Evolutionary conservation across 2,888 invertebrate genomes (phyloP).

Genomic region (Andrena haemorrhoa): DNA sequence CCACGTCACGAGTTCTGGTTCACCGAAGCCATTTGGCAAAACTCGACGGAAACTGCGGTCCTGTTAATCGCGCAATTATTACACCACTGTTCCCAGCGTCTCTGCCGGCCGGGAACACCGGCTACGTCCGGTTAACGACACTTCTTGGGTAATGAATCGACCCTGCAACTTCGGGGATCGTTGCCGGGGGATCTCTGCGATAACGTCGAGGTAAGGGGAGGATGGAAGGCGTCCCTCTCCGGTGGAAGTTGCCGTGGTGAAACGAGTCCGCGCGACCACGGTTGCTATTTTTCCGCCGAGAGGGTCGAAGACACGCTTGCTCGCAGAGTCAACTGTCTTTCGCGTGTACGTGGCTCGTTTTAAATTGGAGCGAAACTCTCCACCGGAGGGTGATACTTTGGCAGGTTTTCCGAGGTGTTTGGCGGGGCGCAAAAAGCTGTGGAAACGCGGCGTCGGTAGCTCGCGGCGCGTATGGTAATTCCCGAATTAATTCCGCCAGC

Average conservation of each 20-base stretch:
- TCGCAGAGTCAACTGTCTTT: no score
- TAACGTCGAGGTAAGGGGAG: background rate
- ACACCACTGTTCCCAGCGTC: slow-evolving; percentile 9
- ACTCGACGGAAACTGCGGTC: slow-evolving; percentile 42
- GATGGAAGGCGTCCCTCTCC: no score
- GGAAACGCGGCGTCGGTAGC: slow-evolving; percentile 10
- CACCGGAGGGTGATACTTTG: background rate
- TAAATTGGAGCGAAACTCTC: background rate
- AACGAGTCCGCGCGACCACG: no score
- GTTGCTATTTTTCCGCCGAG: no score
- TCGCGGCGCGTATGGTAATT: slow-evolving; percentile 55
- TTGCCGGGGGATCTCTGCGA: background rate
- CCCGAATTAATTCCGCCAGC: slow-evolving; percentile 50
- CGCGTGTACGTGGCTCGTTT: no score
- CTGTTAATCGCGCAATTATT: slow-evolving; percentile 62
- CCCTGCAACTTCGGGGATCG: slow-evolving; percentile 18
- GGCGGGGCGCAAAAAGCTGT: slow-evolving; percentile 25
- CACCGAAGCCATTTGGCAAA: slow-evolving; percentile 48
- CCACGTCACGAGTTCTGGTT: slow-evolving; percentile 27
- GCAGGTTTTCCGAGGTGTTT: slow-evolving; percentile 35
- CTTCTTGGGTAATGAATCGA: slow-evolving; percentile 50
- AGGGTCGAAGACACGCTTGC: no score
- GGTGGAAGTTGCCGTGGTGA: no score
- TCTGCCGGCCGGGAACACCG: slow-evolving; percentile 8
- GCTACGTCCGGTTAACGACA: slow-evolving; percentile 49